Base-by-base conservation (phyloP, 2,888 invertebrate genomes). In the Dasysyrphus albostriatus region DNA sequence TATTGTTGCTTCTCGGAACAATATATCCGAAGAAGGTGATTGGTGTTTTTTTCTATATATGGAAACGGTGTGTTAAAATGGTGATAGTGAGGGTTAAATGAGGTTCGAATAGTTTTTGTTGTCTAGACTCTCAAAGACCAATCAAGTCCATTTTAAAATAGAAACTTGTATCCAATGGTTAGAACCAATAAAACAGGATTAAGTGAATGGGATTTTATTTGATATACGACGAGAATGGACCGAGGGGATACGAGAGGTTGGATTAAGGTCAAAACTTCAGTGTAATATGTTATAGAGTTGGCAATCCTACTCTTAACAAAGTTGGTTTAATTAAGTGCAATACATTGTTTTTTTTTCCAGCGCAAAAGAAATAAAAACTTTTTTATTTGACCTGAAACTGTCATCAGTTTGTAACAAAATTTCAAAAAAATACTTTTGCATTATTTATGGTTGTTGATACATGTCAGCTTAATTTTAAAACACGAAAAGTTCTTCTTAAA, bases 41-140 rank as follows among this genome's bases (percentile, higher is more conserved):
- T 3, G 29, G 12, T 51, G 24, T 61, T 10, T 5, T 51, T 70
- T 51, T 42, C n/a, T 12, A n/a, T 24, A 12, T 19, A 12, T 8
- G 39, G 9, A 59, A 77, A 14, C 9, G 14, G 32, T 44, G 47
- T 47, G 10, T 3, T 61, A 44, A 54, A n/a, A 51, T 10, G 19
- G 59, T 49, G 19, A 61, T 47, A 34, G 78, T 61, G 39, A 37
- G 54, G 51, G 56, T 19, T 58, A n/a, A 72, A 37, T 69, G 73
- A 37, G 73, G 29, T 72, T 73, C 9, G 59, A 77, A 59, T 24
- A 51, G 49, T 24, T 67, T 56, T 42, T 65, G 16, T 44, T 56
- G 70, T 67, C 59, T 72, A 76, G 76, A 82, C 82, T 24, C 10
- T 24, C 10, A 14, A 5, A 39, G 6, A 59, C 12, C 37, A 19